Evolutionary conservation across 1,140 invertebrate species (phyloP).

Genomic region (Drosophila bocki): DNA sequence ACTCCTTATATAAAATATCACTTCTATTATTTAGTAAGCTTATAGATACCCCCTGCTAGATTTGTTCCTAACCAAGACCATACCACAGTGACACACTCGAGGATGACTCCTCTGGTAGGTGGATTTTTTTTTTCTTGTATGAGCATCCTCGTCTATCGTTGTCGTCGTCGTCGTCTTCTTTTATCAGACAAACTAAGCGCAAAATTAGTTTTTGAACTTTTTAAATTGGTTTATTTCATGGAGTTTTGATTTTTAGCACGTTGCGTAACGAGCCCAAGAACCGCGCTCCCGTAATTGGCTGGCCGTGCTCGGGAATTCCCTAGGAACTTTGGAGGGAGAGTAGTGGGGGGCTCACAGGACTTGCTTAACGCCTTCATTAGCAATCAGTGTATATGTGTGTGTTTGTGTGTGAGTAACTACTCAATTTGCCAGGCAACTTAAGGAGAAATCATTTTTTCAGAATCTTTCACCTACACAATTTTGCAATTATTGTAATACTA

Average conservation of each 20-base stretch:
- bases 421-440: constrained; percentile 76
- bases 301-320: constrained; percentile 51
- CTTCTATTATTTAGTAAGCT: not conserved
- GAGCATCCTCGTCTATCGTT: constrained; percentile 9
- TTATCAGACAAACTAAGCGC: constrained; percentile 84
- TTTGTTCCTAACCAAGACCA: not conserved
- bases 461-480: constrained; percentile 74
- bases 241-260: constrained; percentile 84
- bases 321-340: constrained; percentile 18
- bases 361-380: constrained; percentile 79
- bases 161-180: constrained; percentile 67
- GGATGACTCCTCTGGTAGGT: constrained; percentile 44
- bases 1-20: no score
- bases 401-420: constrained; percentile 60
- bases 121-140: constrained; percentile 41
- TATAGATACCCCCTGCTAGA: not conserved
- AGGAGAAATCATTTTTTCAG: constrained; percentile 71
- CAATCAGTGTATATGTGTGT: constrained; percentile 23
- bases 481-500: constrained; percentile 80
- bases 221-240: constrained; percentile 85
- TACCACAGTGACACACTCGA: constrained; percentile 29
- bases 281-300: constrained; percentile 73
- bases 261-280: constrained; percentile 80
- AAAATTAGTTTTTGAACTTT: constrained; percentile 85
- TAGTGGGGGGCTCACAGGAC: constrained; percentile 16